Base-by-base conservation (phyloP, 2,797 vertebrate species). In the Micropoecilia bifurca region DNA sequence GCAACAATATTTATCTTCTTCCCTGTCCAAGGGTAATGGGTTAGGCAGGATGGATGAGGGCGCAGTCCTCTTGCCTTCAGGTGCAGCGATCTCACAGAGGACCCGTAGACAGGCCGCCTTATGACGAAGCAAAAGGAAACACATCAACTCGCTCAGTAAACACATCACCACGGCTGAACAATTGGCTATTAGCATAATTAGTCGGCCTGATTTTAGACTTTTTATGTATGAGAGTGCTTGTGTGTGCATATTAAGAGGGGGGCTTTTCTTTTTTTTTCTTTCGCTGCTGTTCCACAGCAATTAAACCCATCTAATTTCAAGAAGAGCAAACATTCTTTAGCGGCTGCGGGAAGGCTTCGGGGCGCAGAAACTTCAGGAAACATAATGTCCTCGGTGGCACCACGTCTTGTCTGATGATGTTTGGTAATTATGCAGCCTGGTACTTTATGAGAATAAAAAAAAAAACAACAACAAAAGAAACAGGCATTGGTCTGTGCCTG, bases 151-250 rank as follows among this genome's bases (percentile, higher is more conserved):
- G 96, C 97, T 97, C 96, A 97, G 97, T 91, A 97, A 97, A 98
- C 97, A 98, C 97, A 99, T 98, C 97, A 97, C 97, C 97, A 96
- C 94, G 96, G 96, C 87, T 96, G 96, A 98, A 97, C 96, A 97
- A 97, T 97, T 96, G 96, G 96, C 96, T 96, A 98, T 99, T 98
- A 98, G 96, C 97, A 98, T 99, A 99, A 99, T 99, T 98, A 98
- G 97, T 96, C 96, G 94, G 96, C 96, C 97, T 97, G 96, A 98
- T 98, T 96, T 98, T 96, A 97, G 91, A 93, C 91, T 92, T 92
- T 93, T 87, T 91, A 87, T 90, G 87, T 84, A 74, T 90, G 59
- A 77, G 78, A 81, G 87, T 80, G 83, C 84, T 78, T 83, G 73
- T 76, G 82, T 76, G 73, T 71, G 80, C 75, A 75, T 82, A 80